These are phyloP conservation scores for Stictonetta naevosa DNA, from an alignment of 2,113 vertebrate genomes.

Conservation along the genomic window DNA sequence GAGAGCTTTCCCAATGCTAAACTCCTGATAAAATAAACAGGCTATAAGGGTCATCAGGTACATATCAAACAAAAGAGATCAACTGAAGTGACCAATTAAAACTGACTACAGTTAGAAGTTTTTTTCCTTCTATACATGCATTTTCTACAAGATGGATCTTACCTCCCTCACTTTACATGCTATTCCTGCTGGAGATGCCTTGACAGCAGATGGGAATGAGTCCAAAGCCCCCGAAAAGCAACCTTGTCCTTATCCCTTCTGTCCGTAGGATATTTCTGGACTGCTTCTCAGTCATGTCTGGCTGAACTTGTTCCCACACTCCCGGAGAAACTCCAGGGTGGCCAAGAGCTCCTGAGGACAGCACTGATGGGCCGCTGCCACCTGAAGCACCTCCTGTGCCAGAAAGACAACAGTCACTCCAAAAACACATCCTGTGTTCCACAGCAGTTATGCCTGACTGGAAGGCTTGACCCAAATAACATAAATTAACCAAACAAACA, in stretches of 20 bases:
- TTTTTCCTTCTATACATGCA: neutral
- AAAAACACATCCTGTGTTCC: neutral
- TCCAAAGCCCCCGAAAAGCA: neutral
- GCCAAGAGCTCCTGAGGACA: neutral
- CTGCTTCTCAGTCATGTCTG: neutral
- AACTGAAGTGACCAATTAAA: neutral
- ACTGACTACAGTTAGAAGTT: neutral
- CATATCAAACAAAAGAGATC: neutral
- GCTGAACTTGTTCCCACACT: neutral
- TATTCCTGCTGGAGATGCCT: neutral
- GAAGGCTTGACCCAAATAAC: neutral
- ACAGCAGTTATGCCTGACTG: neutral
- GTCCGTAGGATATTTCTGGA: neutral
- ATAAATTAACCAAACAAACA: neutral
- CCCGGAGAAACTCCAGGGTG: neutral
- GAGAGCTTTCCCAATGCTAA: neutral
- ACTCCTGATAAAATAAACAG: neutral
- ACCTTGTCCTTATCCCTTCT: neutral
- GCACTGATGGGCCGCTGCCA: neutral
- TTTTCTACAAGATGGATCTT: neutral
- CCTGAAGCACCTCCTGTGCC: rapidly evolving
- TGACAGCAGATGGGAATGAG: neutral
- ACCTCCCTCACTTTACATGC: neutral
- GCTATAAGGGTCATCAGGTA: neutral
- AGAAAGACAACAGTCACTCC: neutral